Base-by-base conservation (phyloP, 2,888 invertebrate species). In the Drosophila anceps region DNA sequence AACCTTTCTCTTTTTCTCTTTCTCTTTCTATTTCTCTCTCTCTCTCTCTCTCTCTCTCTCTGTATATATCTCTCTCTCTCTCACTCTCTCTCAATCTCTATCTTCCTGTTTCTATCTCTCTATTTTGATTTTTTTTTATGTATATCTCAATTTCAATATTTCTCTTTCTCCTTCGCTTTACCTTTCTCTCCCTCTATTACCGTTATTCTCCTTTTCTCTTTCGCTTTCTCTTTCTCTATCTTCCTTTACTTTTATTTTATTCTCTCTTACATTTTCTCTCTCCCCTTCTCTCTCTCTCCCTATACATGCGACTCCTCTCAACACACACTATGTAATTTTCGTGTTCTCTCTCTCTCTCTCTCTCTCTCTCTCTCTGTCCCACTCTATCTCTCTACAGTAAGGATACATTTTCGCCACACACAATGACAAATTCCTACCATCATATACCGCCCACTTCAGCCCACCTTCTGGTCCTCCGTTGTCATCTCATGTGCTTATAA, bases 401-500 rank as follows among this genome's bases (percentile, higher is more conserved):
- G 13, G 5, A 24, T 53, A 35, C 24, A 35, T 15, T 53, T 53
- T 24, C 0, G 33, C 15, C 35, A 35, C 15, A 35, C 15, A 53
- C 51, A 53, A 15, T 53, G 35, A 20, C 10, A 35, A 20, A 51
- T 20, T 33, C 31, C 33, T 13, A 13, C 13, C 15, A 48, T 18
- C 48, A 12, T 12, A 12, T 48, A 18, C 50, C 31, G 4, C 13
- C 18, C 33, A 18, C 31, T 29, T 29, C 6, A 4, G 1, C n/a
- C 10, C 29, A 10, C 9, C n/a, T 9, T 6, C 10, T 31, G n/a
- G 18, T 4, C 7, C 6, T 10, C 12, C 12, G 29, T 29, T 18
- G 31, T 31, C 53, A 53, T 35, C 37, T 53, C 53, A 53, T 37
- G 33, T 15, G 37, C 59, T 48, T 29, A 69, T 66, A 69, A 69